phyloP scores from a whole-genome alignment of 2,888 invertebrate species.

The Poecilobothrus nobilitatus region DNA sequence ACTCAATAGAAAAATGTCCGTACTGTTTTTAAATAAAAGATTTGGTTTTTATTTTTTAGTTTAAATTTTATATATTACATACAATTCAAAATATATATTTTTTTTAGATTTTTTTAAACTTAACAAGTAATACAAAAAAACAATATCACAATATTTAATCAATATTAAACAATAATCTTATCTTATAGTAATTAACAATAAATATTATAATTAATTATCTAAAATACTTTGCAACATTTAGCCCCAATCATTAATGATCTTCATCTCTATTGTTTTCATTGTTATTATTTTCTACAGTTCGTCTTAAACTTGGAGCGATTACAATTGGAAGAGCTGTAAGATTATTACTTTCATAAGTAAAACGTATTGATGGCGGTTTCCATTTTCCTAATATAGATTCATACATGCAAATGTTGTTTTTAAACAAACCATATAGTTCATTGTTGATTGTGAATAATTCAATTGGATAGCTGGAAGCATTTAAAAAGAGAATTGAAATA shows the following conservation, averaged over 20 bases:
- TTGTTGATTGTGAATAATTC: neutral
- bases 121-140: neutral
- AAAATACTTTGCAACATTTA: no score
- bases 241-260: neutral
- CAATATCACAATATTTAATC: neutral
- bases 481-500: neutral
- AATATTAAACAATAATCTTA: neutral
- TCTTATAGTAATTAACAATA: no score
- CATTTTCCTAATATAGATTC: neutral
- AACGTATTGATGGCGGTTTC: neutral
- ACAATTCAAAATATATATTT: no score
- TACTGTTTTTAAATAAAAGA: no score
- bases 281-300: neutral
- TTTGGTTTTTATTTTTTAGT: no score
- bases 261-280: neutral
- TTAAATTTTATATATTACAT: no score
- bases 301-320: neutral
- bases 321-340: neutral
- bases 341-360: neutral
- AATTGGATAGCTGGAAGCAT: constrained; percentile 13
- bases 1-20: no score
- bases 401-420: neutral
- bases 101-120: neutral
- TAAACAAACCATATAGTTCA: neutral
- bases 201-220: no score